These are phyloP conservation scores for Napeogenes sylphis DNA, from an alignment of 2,888 invertebrate species.

Conservation along the genomic window DNA sequence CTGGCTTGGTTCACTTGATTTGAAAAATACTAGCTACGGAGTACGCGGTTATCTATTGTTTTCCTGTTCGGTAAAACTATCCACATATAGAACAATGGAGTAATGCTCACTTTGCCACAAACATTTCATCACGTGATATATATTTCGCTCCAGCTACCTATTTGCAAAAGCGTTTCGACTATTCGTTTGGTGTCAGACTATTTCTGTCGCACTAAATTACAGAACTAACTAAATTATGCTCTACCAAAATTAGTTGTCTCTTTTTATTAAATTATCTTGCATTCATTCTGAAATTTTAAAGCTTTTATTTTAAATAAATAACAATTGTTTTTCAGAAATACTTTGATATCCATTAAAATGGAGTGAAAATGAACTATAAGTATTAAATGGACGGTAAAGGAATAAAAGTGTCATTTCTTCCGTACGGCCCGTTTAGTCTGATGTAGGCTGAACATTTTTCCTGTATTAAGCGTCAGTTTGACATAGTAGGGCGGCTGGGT, in stretches of 20 bases:
- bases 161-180: conserved; percentile 34
- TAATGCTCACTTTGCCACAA: conserved; percentile 31
- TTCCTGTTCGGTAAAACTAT: conserved; percentile 32
- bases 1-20: conserved; percentile 33
- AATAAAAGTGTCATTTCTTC: not conserved
- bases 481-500: conserved; percentile 21
- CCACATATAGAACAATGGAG: conserved; percentile 31
- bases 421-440: conserved; percentile 1
- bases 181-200: conserved; percentile 35
- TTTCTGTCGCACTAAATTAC: conserved; percentile 31
- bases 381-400: conserved; percentile 5
- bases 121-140: conserved; percentile 34
- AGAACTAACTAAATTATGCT: conserved; percentile 25
- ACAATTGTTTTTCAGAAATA: not conserved
- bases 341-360: conserved; percentile 5
- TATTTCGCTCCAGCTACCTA: conserved; percentile 33
- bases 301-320: not conserved
- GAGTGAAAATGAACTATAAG: conserved; percentile 2
- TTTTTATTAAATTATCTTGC: not conserved
- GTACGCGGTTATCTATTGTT: conserved; percentile 35
- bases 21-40: conserved; percentile 34
- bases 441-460: conserved; percentile 26
- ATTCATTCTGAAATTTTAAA: not conserved
- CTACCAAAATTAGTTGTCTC: conserved; percentile 10
- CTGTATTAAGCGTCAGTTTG: conserved; percentile 29